Evolutionary conservation across 2,888 invertebrate species (phyloP), one percentile per base, ranked within the genome.

Genomic region (Drosophila anomelani): DNA sequence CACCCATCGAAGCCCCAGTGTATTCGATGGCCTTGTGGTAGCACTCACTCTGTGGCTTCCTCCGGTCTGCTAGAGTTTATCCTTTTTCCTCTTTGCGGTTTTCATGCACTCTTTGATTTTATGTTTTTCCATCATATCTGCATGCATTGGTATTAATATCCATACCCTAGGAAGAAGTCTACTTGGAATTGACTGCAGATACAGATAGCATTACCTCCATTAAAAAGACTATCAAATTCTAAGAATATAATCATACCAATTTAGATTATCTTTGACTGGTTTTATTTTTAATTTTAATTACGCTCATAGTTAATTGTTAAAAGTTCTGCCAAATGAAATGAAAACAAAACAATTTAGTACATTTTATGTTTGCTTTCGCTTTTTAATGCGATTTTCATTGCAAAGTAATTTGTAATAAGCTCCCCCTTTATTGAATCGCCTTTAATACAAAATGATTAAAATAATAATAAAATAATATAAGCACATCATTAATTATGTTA

Each of bases 101-200:
- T 29, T 41, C 20, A 41, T 20, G 32, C 51, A 46, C 23, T 55
- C 64, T 58, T 71, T 71, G 64, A 71, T 71, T 73, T 71, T 58
- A 58, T 71, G 72, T 54, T 54, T 71, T 69, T 56, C 71, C 72
- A 72, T 54, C 41, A 63, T 63, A 32, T 43, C 46, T 12, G 38
- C 55, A 41, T 55, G 55, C 47, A 64, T 39, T 54, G 23, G 26
- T 26, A 46, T 26, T 26, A 26, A 46, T 46, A 13, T 20, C 20
- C 1, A 43, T 68, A 66, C 66, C n/a, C 68, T 68, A 13, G 10
- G 12, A 34, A 12, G 10, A 20, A 20, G 39, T 29, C 5, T 4
- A 13, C 20, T 17, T 43, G 17, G 17, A 8, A 41, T 17, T 8
- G 8, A 2, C 34, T 34, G 20, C 13, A 51, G 34, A 53, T 53